Evolutionary conservation across 2,113 vertebrate species (phyloP), one percentile per base, ranked within the genome.

Genomic region (Thryonomys swinderianus): DNA sequence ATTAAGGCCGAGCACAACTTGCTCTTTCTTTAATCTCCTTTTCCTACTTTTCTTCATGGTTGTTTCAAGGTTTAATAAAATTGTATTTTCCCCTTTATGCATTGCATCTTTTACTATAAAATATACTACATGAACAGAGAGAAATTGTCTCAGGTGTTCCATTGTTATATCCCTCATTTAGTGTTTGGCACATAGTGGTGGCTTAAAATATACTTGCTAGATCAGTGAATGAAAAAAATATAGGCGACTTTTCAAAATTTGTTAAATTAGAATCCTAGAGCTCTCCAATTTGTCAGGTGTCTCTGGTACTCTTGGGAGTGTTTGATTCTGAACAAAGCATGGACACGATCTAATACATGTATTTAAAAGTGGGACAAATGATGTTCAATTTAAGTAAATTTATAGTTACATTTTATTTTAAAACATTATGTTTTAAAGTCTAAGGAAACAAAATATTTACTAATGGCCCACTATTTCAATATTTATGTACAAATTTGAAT

Each of bases 361-460:
- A 93, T 61, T 88, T 95, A 16, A 73, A 88, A 85, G 27, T 67
- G 11, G 23, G 62, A 73, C 95, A 78, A 30, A 6, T 30, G 2
- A 62, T 82, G 32, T 18, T 27, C 20, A 73, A 73, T 62, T 90
- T 27, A 95, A 94, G 71, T 74, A 88, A 74, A 85, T 67, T 25
- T 85, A 91, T 55, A 57, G 37, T 42, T 32, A 85, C 42, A n/a
- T 85, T 93, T 88, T 30, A 67, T 90, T 96, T 96, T 40, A 88
- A 94, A 97, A 71, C 11, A 85, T 20, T 21, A 25, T 14, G 17
- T 91, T 40, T 64, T n/a, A 83, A 89, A 57, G 7, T 57, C 42
- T 94, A 0, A 40, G 51, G 7, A 91, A 67, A 8, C 51, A 94
- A 95, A 81, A 64, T 42, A 82, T 67, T 79, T 94, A 3, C 53